These are phyloP conservation scores for Papilio glaucus DNA, from an alignment of 1,140 invertebrate species.

Conservation along the genomic window DNA sequence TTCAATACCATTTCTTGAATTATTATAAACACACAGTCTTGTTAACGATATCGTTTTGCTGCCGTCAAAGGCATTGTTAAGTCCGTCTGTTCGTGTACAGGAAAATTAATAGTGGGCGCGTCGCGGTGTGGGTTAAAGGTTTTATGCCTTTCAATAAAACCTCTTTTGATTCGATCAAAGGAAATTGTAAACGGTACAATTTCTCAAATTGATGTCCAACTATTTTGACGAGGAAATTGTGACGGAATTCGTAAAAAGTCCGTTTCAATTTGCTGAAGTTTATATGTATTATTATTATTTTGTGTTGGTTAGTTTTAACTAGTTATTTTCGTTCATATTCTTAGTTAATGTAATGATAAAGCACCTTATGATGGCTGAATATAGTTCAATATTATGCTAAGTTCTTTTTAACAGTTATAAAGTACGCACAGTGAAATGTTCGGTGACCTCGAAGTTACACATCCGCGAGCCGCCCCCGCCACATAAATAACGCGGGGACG, in stretches of 20 bases:
- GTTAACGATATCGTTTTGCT: conserved; percentile 10
- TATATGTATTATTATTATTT: too few relatives aligned
- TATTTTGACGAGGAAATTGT: neutral
- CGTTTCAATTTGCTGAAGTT: neutral
- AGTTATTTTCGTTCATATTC: too few relatives aligned
- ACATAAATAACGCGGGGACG: conserved; percentile 33
- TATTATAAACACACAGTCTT: neutral
- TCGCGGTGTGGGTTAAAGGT: neutral
- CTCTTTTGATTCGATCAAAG: conserved; percentile 24
- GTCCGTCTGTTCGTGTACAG: neutral
- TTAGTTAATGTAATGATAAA: too few relatives aligned
- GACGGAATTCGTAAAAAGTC: neutral
- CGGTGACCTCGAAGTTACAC: neutral
- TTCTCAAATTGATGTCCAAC: neutral
- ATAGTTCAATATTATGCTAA: neutral
- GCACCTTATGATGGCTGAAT: neutral
- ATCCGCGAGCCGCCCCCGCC: neutral
- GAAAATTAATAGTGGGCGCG: conserved; percentile 1
- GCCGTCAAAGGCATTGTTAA: conserved; percentile 4
- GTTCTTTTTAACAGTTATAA: neutral
- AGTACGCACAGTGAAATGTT: neutral
- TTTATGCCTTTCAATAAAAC: conserved; percentile 11
- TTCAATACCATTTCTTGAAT: conserved; percentile 1
- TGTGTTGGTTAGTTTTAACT: neutral
- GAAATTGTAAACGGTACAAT: neutral